Evolutionary conservation across 2,888 invertebrate species (phyloP), one percentile per base, ranked within the genome.

Genomic region (Pandemis corylana): DNA sequence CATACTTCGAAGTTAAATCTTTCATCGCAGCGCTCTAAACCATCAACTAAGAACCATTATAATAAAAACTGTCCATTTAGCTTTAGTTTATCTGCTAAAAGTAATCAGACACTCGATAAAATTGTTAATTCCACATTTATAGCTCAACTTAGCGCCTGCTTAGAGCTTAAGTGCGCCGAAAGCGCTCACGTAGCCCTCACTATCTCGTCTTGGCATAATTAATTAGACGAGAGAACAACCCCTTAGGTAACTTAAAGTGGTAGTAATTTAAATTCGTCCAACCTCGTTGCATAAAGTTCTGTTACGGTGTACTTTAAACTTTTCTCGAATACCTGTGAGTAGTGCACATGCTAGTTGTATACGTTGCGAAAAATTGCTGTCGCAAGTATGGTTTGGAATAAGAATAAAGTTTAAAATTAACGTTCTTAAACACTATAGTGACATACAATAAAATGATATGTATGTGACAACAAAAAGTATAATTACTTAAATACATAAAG

Each of bases 131-230:
- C 78, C 76, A 75, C 77, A 78, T 82, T 81, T 83, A 83, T 80
- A 80, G 77, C 77, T 76, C 77, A 76, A 78, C 77, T 77, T 76
- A 78, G 76, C 77, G 72, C 77, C 78, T 70, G 62, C 36, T 75
- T 46, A 61, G 46, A 51, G 71, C 75, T 79, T 76, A 81, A 78
- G 77, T 78, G 78, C 72, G 78, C 77, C 76, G 63, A 82, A 85
- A 86, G 80, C 81, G 77, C 76, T 80, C 83, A 84, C 81, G 82
- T 85, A 80, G 78, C 76, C 78, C 80, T 80, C 76, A 83, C 79
- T 82, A 81, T 82, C 83, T 83, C 76, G 77, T 73, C 76, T 70
- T 63, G 80, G 79, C 78, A 81, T 82, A 84, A 87, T 84, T 85
- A 85, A 84, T 85, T 84, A 74, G 79, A 76, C 75, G 78, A 76